Conservation (phyloP, 64 coral and sea anemone species). For the Actinia equina region DNA sequence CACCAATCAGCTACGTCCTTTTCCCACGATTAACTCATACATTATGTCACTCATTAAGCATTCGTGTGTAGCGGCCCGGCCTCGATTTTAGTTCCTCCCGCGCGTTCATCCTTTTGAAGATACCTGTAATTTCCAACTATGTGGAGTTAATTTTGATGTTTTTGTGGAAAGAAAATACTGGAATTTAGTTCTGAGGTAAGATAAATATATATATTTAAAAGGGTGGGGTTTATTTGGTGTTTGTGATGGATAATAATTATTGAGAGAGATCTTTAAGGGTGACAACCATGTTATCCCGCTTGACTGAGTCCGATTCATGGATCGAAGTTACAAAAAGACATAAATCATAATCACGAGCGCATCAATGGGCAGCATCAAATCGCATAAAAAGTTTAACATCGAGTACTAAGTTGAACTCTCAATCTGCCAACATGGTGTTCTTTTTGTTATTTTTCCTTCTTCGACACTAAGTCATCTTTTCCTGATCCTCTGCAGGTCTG, state of each 20-base stretch:
- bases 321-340: background rate
- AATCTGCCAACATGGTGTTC: background rate
- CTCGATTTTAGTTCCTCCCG: constrained; percentile 16
- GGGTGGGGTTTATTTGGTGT: background rate
- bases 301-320: background rate
- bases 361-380: constrained; percentile 2
- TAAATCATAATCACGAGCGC: background rate
- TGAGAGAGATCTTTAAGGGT: background rate
- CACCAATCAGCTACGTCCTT: background rate
- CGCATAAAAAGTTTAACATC: background rate
- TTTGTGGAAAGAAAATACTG: background rate
- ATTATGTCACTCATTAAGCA: constrained; percentile 26
- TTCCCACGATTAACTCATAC: constrained; percentile 17
- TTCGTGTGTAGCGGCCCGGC: constrained; percentile 13
- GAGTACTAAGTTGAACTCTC: background rate
- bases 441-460: background rate
- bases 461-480: background rate
- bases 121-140: constrained; percentile 10
- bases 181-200: background rate
- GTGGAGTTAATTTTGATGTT: background rate
- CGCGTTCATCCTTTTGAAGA: constrained; percentile 18
- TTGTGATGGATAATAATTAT: background rate
- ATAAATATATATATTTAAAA: background rate
- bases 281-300: constrained; percentile 12
- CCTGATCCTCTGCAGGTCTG: background rate